These are phyloP conservation scores for Chelonia mydas DNA, from an alignment of 2,797 vertebrate genomes.

Conservation along the genomic window DNA sequence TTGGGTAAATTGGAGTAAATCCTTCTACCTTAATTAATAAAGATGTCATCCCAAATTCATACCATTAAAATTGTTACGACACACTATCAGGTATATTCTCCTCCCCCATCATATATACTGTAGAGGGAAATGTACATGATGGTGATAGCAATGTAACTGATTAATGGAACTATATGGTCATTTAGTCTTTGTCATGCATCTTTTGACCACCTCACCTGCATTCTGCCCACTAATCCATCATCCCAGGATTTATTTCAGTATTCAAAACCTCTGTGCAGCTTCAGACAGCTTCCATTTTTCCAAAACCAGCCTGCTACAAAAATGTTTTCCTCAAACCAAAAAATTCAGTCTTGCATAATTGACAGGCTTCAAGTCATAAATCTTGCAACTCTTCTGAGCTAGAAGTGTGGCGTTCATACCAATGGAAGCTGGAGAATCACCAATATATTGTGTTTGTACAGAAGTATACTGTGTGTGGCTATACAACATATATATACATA, in stretches of 20 bases:
- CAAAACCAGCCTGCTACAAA: neutral
- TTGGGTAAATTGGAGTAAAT: neutral
- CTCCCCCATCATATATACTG: neutral
- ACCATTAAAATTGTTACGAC: neutral
- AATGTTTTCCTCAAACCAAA: neutral
- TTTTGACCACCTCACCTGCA: neutral
- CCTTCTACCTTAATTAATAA: neutral
- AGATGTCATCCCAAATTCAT: neutral
- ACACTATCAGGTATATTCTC: neutral
- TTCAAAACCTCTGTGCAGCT: neutral
- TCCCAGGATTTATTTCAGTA: neutral
- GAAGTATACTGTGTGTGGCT: neutral
- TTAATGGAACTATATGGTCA: rapidly evolving
- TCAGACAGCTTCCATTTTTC: neutral
- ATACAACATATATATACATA: neutral
- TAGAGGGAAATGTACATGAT: neutral
- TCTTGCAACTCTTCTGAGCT: neutral
- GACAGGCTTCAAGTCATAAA: neutral
- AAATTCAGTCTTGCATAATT: neutral
- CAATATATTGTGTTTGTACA: neutral
- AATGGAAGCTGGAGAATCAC: neutral
- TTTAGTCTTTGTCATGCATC: neutral
- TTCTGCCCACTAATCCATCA: neutral
- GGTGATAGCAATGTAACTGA: neutral
- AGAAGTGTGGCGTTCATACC: neutral